Evolutionary conservation across 2,113 vertebrate genomes (phyloP).

Genomic region (Pseudorasbora parva): DNA sequence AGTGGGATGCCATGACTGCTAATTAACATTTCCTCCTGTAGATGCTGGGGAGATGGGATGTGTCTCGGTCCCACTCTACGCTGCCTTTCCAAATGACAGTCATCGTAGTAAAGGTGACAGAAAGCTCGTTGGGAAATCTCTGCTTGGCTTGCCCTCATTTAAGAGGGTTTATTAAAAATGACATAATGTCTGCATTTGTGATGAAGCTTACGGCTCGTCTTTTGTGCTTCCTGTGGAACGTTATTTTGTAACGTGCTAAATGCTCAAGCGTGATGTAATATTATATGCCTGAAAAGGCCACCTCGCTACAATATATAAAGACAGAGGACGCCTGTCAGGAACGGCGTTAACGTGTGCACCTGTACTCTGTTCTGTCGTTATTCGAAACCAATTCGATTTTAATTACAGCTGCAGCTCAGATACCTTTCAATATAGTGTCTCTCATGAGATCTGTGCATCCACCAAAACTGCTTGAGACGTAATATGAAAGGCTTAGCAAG

Average conservation of each 20-base stretch:
- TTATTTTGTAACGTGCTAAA: constrained; percentile 5
- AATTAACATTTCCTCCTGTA: constrained; percentile 75
- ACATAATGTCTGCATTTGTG: constrained; percentile 57
- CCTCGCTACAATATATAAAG: neutral
- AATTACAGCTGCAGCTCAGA: neutral
- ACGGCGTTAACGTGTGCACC: neutral
- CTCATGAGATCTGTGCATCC: neutral
- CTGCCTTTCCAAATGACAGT: constrained; percentile 74
- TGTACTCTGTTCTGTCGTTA: neutral
- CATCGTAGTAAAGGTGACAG: constrained; percentile 77
- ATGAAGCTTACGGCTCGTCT: constrained; percentile 25
- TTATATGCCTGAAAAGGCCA: constrained; percentile 22
- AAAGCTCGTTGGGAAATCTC: constrained; percentile 73
- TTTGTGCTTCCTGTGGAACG: constrained; percentile 30
- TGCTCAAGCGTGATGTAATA: constrained; percentile 20
- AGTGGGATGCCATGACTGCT: constrained; percentile 71
- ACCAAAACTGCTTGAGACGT: neutral
- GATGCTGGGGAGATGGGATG: constrained; percentile 72
- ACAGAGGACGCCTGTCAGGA: neutral
- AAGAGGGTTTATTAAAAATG: constrained; percentile 73
- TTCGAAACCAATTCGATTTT: neutral
- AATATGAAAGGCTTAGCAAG: neutral
- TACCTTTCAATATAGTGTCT: neutral
- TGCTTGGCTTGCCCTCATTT: constrained; percentile 70
- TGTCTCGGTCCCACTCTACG: constrained; percentile 60